Conservation (phyloP, 2,888 invertebrate species). For the Plebejus anna region DNA sequence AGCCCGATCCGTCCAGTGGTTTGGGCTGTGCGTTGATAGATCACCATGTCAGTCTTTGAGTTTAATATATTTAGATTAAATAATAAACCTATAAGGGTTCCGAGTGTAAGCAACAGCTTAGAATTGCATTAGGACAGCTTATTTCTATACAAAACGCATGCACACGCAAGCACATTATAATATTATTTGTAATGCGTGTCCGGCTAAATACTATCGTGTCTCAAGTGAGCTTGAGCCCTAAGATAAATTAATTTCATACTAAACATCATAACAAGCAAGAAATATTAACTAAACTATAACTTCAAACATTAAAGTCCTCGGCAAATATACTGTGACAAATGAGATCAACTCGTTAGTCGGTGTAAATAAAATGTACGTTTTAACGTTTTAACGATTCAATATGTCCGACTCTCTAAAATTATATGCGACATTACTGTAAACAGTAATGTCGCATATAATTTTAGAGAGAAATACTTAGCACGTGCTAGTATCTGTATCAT, state of each 20-base stretch:
- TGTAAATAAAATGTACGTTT: constrained; percentile 22
- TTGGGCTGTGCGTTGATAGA: too few species aligned
- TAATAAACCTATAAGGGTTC: neutral
- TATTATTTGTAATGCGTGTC: neutral
- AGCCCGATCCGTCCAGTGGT: too few species aligned
- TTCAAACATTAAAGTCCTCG: neutral
- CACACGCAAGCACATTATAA: neutral
- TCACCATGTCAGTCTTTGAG: too few species aligned
- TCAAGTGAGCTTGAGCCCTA: neutral
- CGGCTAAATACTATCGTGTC: neutral
- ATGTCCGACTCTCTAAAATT: constrained; percentile 17
- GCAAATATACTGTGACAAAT: constrained; percentile 10
- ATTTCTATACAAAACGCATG: neutral
- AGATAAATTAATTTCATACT: neutral
- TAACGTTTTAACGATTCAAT: constrained; percentile 16
- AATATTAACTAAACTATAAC: constrained; percentile 1
- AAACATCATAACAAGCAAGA: neutral
- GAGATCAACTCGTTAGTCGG: constrained; percentile 8
- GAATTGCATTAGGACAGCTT: neutral
- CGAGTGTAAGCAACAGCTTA: too few species aligned
- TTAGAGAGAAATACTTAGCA: constrained; percentile 39
- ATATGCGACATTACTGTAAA: constrained; percentile 30
- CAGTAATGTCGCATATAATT: too few species aligned
- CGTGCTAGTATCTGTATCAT: constrained; percentile 46
- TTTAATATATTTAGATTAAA: neutral